A percentile compares a stretch with the other conserved stretches of the same genome.
These are phyloP conservation scores for Borostomias antarcticus DNA, from an alignment of 2,797 vertebrate genomes.

Conservation along the genomic window DNA sequence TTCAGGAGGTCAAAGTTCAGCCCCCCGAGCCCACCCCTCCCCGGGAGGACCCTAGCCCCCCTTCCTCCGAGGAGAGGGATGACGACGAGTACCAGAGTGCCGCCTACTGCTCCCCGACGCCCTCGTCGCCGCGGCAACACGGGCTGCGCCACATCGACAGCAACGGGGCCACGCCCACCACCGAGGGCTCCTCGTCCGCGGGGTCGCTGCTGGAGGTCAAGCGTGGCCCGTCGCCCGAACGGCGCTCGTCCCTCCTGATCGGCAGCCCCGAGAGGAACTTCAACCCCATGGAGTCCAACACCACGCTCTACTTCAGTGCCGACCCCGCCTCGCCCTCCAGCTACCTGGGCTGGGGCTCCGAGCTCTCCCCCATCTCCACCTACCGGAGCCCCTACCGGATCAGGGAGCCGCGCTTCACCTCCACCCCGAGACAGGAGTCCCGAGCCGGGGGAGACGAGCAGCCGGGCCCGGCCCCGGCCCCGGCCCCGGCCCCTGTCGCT, in stretches of 20 bases:
- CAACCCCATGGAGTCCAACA: slow-evolving; percentile 61
- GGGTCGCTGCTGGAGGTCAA: slow-evolving; percentile 68
- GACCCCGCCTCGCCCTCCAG: slow-evolving; percentile 62
- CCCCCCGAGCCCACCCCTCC: slow-evolving; percentile 33
- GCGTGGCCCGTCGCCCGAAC: slow-evolving; percentile 61
- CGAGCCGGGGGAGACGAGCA: slow-evolving; percentile 42
- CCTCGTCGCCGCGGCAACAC: slow-evolving; percentile 57
- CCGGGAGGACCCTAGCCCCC: slow-evolving; percentile 7
- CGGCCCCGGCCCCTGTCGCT: slow-evolving; percentile 70
- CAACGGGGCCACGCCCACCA: slow-evolving; percentile 55
- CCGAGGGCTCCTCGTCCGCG: slow-evolving; percentile 59
- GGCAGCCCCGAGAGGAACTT: slow-evolving; percentile 63
- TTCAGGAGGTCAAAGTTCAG: slow-evolving; percentile 65
- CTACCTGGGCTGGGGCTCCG: slow-evolving; percentile 62
- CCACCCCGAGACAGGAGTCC: slow-evolving; percentile 77
- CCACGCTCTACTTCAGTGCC: slow-evolving; percentile 80
- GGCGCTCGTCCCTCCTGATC: slow-evolving; percentile 64
- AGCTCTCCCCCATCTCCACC: slow-evolving; percentile 70
- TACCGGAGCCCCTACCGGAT: slow-evolving; percentile 71
- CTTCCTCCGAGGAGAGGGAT: slow-evolving; percentile 61
- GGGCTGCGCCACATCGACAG: slow-evolving; percentile 70
- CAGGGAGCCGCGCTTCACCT: slow-evolving; percentile 76
- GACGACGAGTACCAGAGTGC: slow-evolving; percentile 74
- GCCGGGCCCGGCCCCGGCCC: slow-evolving; percentile 52
- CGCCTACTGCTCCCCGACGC: slow-evolving; percentile 63